phyloP scores from a whole-genome alignment of 1,140 invertebrate species.

The Himalopsyche phryganea region DNA sequence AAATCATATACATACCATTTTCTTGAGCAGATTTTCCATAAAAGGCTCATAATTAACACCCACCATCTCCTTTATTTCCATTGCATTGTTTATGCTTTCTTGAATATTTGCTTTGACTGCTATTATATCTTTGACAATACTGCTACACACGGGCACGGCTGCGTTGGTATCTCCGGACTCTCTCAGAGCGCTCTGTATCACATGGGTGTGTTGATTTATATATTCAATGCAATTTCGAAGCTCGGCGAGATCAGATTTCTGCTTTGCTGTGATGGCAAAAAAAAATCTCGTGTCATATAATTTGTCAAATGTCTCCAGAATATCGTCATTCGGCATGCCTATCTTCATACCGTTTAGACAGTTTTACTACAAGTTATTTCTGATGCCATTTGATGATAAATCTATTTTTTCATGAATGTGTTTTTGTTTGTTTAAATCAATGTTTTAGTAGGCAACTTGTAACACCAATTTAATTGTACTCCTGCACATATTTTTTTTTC shows the following conservation, averaged over 20 bases:
- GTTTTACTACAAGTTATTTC: not conserved
- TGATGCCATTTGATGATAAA: no score
- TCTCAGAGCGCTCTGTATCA: constrained; percentile 30
- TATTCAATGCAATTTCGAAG: constrained; percentile 31
- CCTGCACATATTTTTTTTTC: no score
- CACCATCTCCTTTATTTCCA: constrained; percentile 27
- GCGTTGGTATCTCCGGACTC: constrained; percentile 24
- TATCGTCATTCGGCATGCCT: no score
- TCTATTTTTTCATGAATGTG: no score
- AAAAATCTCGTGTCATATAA: no score
- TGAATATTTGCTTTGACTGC: constrained; percentile 27
- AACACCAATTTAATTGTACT: no score
- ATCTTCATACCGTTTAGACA: not conserved
- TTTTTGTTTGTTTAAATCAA: no score
- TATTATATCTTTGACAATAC: constrained; percentile 29
- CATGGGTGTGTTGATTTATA: constrained; percentile 29
- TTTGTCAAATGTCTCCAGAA: no score
- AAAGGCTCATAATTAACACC: constrained; percentile 30
- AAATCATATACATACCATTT: constrained; percentile 26
- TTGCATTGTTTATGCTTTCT: constrained; percentile 29
- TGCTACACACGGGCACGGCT: constrained; percentile 27
- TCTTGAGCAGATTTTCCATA: constrained; percentile 32
- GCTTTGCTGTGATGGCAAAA: constrained; percentile 20
- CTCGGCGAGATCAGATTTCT: constrained; percentile 29
- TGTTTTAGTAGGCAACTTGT: no score